Base-by-base conservation (phyloP, 2,888 invertebrate genomes). In the Drosophila meridionalis region DNA sequence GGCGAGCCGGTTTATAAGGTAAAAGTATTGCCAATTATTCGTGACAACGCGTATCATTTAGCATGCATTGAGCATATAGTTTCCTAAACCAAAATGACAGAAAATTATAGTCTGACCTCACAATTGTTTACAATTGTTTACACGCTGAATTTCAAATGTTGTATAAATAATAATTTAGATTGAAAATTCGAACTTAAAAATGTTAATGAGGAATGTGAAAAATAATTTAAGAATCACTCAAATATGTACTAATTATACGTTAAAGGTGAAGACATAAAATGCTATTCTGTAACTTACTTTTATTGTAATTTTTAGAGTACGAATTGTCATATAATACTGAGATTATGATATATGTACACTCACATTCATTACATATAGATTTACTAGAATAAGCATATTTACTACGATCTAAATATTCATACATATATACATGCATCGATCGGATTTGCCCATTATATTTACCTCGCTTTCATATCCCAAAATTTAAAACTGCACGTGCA, bases 71-170 rank as follows among this genome's bases (percentile, higher is more conserved):
- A 62, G 75, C 82, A 83, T 78, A 61, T 57, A 59, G 48, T 63
- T 47, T 57, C 43, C 55, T 34, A 60, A 55, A 69, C 62, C 60
- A 69, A 69, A 68, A 66, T 48, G 43, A 43, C 64, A 63, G 63
- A 47, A 81, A 73, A 83, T 73, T 69, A 58, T 34, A 58, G 38
- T 56, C 34, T 78, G 83, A 78, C 83, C 82, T 84, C 65, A 82
- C 59, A 55, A 12, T 5, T 28, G 11, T 45, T 26, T 20, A 40
- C 14, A 34, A 55, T 55, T 47, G 34, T 53, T 20, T 26, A 28
- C 47, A 55, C n/a, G 26, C 4, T 36, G 34, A 20, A 26, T 48
- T 38, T 34, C 59, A 28, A 48, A 43, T 55, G 28, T 50, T 56
- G 14, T 28, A 42, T 36, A 40, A 32, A 9, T 34, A 26, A 34